Conservation (phyloP, 1,140 invertebrate genomes). For the Bombus superbus region DNA sequence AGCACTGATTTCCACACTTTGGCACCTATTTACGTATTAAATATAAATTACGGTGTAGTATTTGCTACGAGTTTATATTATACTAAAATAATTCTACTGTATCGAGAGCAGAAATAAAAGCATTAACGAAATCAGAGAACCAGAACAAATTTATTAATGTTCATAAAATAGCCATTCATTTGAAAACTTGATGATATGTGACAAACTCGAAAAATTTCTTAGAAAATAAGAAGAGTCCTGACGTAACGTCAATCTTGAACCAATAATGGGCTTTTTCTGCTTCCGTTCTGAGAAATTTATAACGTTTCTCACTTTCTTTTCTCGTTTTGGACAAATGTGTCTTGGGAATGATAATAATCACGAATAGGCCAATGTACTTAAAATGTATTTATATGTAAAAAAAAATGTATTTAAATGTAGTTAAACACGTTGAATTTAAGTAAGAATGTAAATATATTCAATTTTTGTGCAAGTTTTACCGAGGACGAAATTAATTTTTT, state of each 20-base stretch:
- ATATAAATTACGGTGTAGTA: neutral
- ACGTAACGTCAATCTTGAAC: too few species aligned
- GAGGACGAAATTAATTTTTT: too few species aligned
- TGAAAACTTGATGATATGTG: neutral
- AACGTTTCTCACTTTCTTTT: neutral
- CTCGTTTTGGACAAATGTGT: too few species aligned
- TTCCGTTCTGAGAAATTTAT: too few species aligned
- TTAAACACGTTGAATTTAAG: too few species aligned
- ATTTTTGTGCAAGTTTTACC: too few species aligned
- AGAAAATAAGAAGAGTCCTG: neutral
- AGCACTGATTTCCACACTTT: slow-evolving; percentile 5
- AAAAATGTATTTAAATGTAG: too few species aligned
- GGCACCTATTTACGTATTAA: neutral
- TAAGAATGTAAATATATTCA: too few species aligned
- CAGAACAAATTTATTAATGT: neutral
- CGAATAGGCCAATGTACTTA: too few species aligned
- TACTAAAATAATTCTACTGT: slow-evolving; percentile 7
- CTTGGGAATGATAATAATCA: too few species aligned
- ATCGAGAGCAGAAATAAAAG: neutral
- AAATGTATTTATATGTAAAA: too few species aligned
- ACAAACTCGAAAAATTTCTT: neutral
- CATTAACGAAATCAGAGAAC: neutral
- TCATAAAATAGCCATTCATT: neutral
- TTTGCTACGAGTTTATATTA: neutral
- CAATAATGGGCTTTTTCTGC: neutral